Conservation (phyloP, 1,140 invertebrate genomes). For the Cydia fagiglandana region DNA sequence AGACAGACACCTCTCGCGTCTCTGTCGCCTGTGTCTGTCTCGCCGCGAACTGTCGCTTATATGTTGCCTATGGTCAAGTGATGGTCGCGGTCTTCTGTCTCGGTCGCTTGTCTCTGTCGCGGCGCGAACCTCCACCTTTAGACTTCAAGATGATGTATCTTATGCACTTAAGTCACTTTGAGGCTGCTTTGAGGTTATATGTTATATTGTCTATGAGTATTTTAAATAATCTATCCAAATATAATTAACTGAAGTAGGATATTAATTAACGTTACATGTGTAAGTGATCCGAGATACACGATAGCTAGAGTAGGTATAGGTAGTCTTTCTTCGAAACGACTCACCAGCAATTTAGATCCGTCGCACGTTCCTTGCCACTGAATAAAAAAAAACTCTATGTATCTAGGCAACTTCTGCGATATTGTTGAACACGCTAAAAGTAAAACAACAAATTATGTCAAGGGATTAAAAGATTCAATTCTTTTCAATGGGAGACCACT, state of each 20-base stretch:
- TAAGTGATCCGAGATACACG: neutral
- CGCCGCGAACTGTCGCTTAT: too few relatives aligned
- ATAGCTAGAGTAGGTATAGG: neutral
- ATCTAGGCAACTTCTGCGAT: neutral
- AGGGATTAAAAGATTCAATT: neutral
- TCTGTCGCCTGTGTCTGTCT: too few relatives aligned
- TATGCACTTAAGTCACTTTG: too few relatives aligned
- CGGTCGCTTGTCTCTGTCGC: too few relatives aligned
- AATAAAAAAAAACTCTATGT: conserved; percentile 45
- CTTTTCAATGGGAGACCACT: neutral
- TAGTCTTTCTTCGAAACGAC: neutral
- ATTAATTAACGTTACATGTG: neutral
- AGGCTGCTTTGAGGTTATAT: too few relatives aligned
- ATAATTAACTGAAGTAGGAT: neutral
- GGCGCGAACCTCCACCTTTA: too few relatives aligned
- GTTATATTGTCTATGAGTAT: too few relatives aligned
- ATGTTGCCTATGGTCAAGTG: too few relatives aligned
- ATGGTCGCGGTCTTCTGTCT: too few relatives aligned
- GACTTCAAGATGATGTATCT: too few relatives aligned
- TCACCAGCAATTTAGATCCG: conserved; percentile 1
- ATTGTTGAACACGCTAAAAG: neutral
- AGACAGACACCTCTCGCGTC: too few relatives aligned
- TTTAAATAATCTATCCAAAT: too few relatives aligned
- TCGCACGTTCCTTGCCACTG: conserved; percentile 31
- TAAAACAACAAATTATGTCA: neutral